phyloP scores from a whole-genome alignment of 2,888 invertebrate genomes.

The Phaedon cochleariae region DNA sequence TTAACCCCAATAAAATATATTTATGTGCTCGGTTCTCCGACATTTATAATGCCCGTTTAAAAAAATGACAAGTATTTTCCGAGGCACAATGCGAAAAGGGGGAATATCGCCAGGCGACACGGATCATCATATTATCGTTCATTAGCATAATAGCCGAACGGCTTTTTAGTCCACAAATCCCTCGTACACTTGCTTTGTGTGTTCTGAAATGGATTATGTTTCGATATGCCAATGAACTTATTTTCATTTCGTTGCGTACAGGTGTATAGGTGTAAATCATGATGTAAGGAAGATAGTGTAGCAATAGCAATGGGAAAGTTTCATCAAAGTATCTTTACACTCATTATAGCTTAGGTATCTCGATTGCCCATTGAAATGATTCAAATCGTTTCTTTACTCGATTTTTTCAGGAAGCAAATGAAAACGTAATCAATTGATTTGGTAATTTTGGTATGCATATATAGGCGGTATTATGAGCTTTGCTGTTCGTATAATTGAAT shows the following conservation, averaged over 20 bases:
- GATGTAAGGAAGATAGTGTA: too few relatives aligned
- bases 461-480: too few relatives aligned
- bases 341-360: too few relatives aligned
- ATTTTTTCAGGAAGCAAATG: too few relatives aligned
- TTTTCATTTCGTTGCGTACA: slow-evolving; percentile 17
- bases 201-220: not conserved
- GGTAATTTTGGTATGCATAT: too few relatives aligned
- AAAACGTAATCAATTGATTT: too few relatives aligned
- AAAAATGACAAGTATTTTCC: slow-evolving; percentile 51
- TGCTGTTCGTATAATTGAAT: too few relatives aligned
- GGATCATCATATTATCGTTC: slow-evolving; percentile 54
- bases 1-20: slow-evolving; percentile 38
- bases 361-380: too few relatives aligned
- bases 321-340: too few relatives aligned
- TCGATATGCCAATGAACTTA: not conserved
- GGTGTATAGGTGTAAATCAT: not conserved
- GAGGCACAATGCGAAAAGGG: slow-evolving; percentile 44
- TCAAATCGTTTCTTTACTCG: too few relatives aligned
- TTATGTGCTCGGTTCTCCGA: slow-evolving; percentile 39
- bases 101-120: slow-evolving; percentile 54
- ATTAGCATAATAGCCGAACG: slow-evolving; percentile 53
- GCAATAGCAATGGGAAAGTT: too few relatives aligned
- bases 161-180: slow-evolving; percentile 44
- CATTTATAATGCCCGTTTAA: slow-evolving; percentile 47
- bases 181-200: slow-evolving; percentile 37